These are phyloP conservation scores for Equus quagga DNA, from an alignment of 2,113 vertebrate genomes.

Conservation along the genomic window DNA sequence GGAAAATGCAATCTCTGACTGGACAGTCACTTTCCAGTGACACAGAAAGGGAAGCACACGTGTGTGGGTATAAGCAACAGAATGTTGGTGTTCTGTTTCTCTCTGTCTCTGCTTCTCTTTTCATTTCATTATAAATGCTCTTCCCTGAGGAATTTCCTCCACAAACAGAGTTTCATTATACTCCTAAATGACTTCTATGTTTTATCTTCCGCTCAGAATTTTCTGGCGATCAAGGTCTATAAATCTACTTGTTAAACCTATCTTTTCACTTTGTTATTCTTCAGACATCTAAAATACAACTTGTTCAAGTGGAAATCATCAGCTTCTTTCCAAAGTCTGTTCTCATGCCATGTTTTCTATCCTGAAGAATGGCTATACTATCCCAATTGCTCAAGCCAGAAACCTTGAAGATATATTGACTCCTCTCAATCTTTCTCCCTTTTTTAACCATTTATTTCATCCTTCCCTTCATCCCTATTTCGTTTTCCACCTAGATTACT, in stretches of 20 bases:
- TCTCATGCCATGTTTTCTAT: background rate
- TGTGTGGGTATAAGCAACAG: background rate
- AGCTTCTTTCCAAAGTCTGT: background rate
- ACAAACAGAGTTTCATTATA: background rate
- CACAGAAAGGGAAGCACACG: rapidly evolving
- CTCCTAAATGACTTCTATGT: background rate
- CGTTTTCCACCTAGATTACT: background rate
- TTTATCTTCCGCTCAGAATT: background rate
- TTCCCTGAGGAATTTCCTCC: background rate
- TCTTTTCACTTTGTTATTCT: background rate
- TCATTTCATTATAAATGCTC: background rate
- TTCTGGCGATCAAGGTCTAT: background rate
- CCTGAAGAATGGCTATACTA: rapidly evolving
- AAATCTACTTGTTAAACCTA: background rate
- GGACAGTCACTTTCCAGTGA: background rate
- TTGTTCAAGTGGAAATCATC: no score
- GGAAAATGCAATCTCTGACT: background rate
- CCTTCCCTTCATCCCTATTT: background rate
- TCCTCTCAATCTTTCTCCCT: background rate
- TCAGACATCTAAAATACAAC: background rate
- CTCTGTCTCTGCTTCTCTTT: background rate
- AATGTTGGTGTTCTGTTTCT: background rate
- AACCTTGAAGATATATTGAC: background rate
- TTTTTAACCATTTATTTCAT: background rate
- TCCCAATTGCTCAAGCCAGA: background rate